Conservation (phyloP, 2,797 vertebrate genomes). For the Poecilia picta region DNA sequence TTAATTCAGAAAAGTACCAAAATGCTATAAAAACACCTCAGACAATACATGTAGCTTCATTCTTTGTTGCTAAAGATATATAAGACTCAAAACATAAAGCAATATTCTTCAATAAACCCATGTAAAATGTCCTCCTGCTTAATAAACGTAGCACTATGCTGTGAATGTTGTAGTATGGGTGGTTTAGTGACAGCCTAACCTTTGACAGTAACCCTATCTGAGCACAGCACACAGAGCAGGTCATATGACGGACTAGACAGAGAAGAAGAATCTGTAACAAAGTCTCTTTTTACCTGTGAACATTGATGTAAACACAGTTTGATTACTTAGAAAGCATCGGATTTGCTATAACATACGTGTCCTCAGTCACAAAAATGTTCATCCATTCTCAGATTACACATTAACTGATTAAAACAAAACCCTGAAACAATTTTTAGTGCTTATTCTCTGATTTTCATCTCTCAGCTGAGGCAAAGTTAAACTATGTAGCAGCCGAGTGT, state of each 20-base stretch:
- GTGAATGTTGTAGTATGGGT: background rate
- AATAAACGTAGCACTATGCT: background rate
- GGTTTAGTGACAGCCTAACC: background rate
- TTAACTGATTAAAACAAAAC: background rate
- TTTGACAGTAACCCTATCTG: background rate
- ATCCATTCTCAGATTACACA: background rate
- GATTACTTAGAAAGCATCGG: background rate
- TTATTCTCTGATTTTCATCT: conserved; percentile 20
- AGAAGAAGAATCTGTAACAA: background rate
- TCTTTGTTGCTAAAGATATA: background rate
- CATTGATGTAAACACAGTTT: background rate
- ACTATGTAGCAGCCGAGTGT: conserved; percentile 16
- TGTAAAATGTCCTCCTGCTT: background rate
- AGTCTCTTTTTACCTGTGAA: background rate
- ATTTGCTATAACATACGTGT: background rate
- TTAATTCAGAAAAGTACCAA: background rate
- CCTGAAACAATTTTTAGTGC: background rate
- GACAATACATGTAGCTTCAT: background rate
- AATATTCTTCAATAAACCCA: background rate
- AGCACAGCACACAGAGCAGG: background rate
- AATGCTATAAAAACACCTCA: background rate
- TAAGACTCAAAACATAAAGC: background rate
- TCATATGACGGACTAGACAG: background rate
- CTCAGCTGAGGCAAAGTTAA: background rate
- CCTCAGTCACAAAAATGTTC: background rate